Base-by-base conservation (phyloP, 2,797 vertebrate species). In the Lagocephalus sceleratus region DNA sequence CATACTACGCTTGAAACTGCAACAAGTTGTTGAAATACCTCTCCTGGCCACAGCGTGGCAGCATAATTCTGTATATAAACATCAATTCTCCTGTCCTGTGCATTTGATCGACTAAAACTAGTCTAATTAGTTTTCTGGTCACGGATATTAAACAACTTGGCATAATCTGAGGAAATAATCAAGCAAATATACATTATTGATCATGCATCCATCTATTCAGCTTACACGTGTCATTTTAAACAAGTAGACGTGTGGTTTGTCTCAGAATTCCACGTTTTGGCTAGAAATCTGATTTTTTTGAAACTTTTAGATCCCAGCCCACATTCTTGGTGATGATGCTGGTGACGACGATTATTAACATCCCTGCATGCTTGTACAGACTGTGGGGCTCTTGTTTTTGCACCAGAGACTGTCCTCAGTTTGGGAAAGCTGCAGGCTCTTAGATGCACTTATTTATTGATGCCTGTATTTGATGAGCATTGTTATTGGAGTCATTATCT, bases 11-110 rank as follows among this genome's bases (percentile, higher is more conserved):
- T 42, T 42, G 5, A n/a, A 42, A 42, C 16, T 42, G n/a, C 49
- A 63, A 71, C 48, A 64, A 43, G 52, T 59, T 39, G 41, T 5
- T 47, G 42, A n/a, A 35, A n/a, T n/a, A 50, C 48, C 49, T 14
- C 2, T 43, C 11, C 6, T 68, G 58, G 46, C 86, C 90, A 88
- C 89, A 66, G 55, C 29, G 72, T 60, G 88, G 81, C 83, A 85
- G 80, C 86, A 65, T 88, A 52, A 40, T 19, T 52, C 69, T 75
- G 51, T 1, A 56, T 14, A 64, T 56, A 32, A 40, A 25, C 38
- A 17, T 15, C 2, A 42, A 41, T 41, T n/a, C 5, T 5, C 8
- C 12, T 58, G 41, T 60, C 2, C 57, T 16, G 16, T 29, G 46
- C 6, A 12, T 46, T 17, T 25, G 5, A 15, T 15, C 8, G 22